A percentile compares a stretch with the other conserved stretches of the same genome.
Evolutionary conservation across 2,797 vertebrate species (phyloP).

Genomic region (Betta splendens): DNA sequence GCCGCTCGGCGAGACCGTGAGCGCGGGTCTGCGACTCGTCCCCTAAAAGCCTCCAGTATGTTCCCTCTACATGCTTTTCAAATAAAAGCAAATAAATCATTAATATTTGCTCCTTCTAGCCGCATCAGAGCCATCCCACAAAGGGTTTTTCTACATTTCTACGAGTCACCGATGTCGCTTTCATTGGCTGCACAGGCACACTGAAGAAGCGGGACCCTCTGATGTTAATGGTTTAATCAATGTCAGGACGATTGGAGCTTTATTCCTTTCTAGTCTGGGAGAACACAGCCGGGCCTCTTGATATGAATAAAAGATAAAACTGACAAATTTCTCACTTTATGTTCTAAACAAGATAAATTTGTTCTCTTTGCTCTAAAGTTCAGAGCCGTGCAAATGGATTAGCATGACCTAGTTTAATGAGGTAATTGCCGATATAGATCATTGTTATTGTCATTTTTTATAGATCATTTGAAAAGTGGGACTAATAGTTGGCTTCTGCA

Average conservation of each 20-base stretch:
- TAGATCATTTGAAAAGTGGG: slow-evolving; percentile 32
- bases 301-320: slow-evolving; percentile 55
- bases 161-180: slow-evolving; percentile 62
- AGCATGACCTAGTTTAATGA: slow-evolving; percentile 67
- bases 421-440: slow-evolving; percentile 62
- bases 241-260: slow-evolving; percentile 46
- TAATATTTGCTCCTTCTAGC: slow-evolving; percentile 79
- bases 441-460: slow-evolving; percentile 51
- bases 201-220: slow-evolving; percentile 52
- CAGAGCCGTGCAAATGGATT: slow-evolving; percentile 63
- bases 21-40: slow-evolving; percentile 33
- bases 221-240: slow-evolving; percentile 61
- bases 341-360: slow-evolving; percentile 59
- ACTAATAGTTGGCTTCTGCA: slow-evolving; percentile 23
- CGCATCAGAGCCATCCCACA: slow-evolving; percentile 42
- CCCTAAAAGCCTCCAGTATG: slow-evolving; percentile 74
- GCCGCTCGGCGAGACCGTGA: slow-evolving; percentile 51
- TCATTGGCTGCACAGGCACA: slow-evolving; percentile 72
- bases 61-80: slow-evolving; percentile 70
- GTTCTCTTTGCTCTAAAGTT: slow-evolving; percentile 42
- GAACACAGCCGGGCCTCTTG: slow-evolving; percentile 22
- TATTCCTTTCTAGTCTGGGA: slow-evolving; percentile 38
- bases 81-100: slow-evolving; percentile 84
- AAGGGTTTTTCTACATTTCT: slow-evolving; percentile 62
- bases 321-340: slow-evolving; percentile 62